phyloP scores from a whole-genome alignment of 2,797 vertebrate species.

The Phylloscopus collybita region DNA sequence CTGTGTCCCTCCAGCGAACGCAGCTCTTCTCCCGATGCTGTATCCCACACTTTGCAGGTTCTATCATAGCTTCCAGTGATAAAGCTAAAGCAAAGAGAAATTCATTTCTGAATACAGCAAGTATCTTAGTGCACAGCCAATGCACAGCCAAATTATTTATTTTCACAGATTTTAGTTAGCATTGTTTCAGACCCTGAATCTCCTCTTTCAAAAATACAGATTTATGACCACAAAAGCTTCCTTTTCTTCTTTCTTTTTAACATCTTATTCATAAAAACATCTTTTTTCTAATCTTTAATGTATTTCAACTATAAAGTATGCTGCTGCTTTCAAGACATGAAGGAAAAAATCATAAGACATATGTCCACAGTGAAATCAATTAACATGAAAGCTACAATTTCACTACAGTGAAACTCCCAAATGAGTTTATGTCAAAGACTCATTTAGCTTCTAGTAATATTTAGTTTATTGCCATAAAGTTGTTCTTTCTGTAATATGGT shows the following conservation, averaged over 20 bases:
- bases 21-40: conserved; percentile 86
- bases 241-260: background rate
- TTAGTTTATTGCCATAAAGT: background rate
- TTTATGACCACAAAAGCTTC: background rate
- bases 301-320: background rate
- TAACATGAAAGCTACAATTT: background rate
- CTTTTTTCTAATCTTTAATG: background rate
- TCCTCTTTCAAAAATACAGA: background rate
- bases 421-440: background rate
- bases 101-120: background rate
- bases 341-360: background rate
- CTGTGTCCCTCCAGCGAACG: conserved; percentile 86
- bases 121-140: background rate
- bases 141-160: background rate
- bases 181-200: background rate
- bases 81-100: conserved; percentile 80
- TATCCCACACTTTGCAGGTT: conserved; percentile 96
- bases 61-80: conserved; percentile 98
- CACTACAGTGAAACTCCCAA: background rate
- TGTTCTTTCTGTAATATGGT: background rate
- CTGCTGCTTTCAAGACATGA: background rate
- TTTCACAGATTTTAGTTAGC: background rate
- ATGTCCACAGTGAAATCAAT: background rate
- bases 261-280: background rate
- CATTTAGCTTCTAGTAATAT: background rate